These are phyloP conservation scores for Rhodophaea formosa DNA, from an alignment of 2,888 invertebrate species.

Conservation along the genomic window DNA sequence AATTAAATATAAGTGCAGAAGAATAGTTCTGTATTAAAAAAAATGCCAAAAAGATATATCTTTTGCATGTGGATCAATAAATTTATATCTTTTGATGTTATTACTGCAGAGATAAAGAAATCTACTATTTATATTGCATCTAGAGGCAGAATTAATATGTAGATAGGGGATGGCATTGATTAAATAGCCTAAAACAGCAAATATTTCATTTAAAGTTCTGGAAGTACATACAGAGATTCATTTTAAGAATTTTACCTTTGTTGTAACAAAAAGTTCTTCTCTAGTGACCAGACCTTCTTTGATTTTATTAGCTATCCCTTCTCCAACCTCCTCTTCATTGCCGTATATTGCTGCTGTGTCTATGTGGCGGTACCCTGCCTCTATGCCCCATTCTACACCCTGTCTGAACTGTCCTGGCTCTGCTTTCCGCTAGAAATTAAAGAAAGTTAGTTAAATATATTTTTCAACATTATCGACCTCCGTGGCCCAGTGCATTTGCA, in stretches of 20 bases:
- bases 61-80: too few species aligned
- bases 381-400: slow-evolving; percentile 75
- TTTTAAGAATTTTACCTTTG: slow-evolving; percentile 68
- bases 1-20: neutral
- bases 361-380: slow-evolving; percentile 76
- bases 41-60: too few species aligned
- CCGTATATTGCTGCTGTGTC: slow-evolving; percentile 76
- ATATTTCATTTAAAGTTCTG: too few species aligned
- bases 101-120: too few species aligned
- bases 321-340: slow-evolving; percentile 77
- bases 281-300: slow-evolving; percentile 68
- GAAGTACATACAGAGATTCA: too few species aligned
- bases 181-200: too few species aligned
- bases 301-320: slow-evolving; percentile 70
- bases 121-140: too few species aligned
- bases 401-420: slow-evolving; percentile 54
- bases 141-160: neutral
- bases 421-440: slow-evolving; percentile 52
- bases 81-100: too few species aligned
- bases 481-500: too few species aligned
- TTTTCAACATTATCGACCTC: too few species aligned
- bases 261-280: slow-evolving; percentile 77
- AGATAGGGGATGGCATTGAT: neutral
- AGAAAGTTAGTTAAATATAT: neutral
- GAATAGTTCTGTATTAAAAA: too few species aligned